Evolutionary conservation across 2,113 vertebrate species (phyloP).

Genomic region (Bombycilla garrulus): DNA sequence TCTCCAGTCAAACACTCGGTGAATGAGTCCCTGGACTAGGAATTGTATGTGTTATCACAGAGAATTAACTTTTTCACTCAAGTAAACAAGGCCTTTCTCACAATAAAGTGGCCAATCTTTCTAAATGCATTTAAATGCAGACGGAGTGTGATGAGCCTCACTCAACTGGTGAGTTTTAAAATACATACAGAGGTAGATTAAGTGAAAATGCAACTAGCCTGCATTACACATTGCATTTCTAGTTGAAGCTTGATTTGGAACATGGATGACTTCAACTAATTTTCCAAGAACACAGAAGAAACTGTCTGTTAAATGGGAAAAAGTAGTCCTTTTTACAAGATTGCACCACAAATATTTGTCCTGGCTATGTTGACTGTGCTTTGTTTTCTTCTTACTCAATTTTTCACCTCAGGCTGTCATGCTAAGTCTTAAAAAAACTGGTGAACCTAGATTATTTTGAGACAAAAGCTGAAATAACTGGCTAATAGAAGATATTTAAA

Average conservation of each 20-base stretch:
- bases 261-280: background rate
- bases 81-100: constrained; percentile 76
- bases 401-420: background rate
- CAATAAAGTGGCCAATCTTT: constrained; percentile 50
- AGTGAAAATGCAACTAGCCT: background rate
- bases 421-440: background rate
- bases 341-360: background rate
- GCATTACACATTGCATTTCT: background rate
- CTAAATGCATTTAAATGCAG: constrained; percentile 57
- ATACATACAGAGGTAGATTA: background rate
- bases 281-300: background rate
- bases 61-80: constrained; percentile 67
- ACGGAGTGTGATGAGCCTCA: background rate
- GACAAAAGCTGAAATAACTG: background rate
- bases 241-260: background rate
- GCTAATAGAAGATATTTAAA: background rate
- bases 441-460: background rate
- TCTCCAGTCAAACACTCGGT: constrained; percentile 63
- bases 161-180: background rate
- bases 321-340: background rate
- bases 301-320: background rate
- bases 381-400: background rate
- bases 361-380: background rate
- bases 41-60: constrained; percentile 57
- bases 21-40: constrained; percentile 68